phyloP scores from a whole-genome alignment of 1,140 invertebrate genomes.

The Theocolax elegans region DNA sequence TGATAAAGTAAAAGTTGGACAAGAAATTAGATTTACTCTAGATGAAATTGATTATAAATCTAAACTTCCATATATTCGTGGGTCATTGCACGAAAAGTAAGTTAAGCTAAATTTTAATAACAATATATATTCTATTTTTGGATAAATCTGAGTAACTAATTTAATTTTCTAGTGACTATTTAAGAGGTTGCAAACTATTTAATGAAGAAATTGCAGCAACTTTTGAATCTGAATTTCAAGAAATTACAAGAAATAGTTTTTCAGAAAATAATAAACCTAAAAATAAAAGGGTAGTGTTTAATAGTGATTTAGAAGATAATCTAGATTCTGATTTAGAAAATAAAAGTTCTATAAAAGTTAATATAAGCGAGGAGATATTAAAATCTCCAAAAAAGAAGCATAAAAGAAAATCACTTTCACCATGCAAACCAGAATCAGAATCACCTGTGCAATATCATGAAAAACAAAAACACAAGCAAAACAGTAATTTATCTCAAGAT shows the following conservation, averaged over 20 bases:
- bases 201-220: constrained; percentile 31
- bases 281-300: constrained; percentile 37
- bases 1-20: constrained; percentile 66
- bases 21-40: constrained; percentile 71
- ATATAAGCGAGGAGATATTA: background rate
- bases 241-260: constrained; percentile 5
- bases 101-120: constrained; percentile 51
- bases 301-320: constrained; percentile 34
- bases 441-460: background rate
- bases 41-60: constrained; percentile 68
- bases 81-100: constrained; percentile 67
- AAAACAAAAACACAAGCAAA: background rate
- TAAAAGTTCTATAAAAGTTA: constrained; percentile 17
- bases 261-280: constrained; percentile 21
- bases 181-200: constrained; percentile 44
- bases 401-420: constrained; percentile 16
- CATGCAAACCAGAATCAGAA: constrained; percentile 2
- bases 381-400: constrained; percentile 34
- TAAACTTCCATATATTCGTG: constrained; percentile 71
- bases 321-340: constrained; percentile 2
- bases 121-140: constrained; percentile 1
- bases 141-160: constrained; percentile 19
- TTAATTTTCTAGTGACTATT: constrained; percentile 48
- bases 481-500: background rate
- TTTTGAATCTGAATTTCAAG: constrained; percentile 27